Evolutionary conservation across 2,113 vertebrate genomes (phyloP).

Genomic region (Mustela nigripes): DNA sequence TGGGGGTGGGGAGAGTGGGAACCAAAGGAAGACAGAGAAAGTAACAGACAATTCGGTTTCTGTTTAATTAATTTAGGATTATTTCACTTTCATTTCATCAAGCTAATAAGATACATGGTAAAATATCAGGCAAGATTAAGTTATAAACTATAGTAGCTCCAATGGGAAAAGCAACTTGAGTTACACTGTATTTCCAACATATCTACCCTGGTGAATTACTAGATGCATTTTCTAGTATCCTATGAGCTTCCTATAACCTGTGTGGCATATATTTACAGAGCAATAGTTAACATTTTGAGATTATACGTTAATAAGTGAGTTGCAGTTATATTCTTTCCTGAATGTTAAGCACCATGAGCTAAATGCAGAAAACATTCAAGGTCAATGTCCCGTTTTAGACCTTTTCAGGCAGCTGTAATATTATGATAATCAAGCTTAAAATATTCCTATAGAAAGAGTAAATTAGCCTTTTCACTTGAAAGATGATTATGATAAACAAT

Average conservation of each 20-base stretch:
- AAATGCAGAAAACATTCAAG: slow-evolving; percentile 88
- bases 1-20: neutral
- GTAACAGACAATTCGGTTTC: slow-evolving; percentile 87
- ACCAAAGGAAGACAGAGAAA: slow-evolving; percentile 86
- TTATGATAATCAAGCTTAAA: slow-evolving; percentile 91
- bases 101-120: slow-evolving; percentile 89
- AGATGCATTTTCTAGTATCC: slow-evolving; percentile 78
- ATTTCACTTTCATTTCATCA: slow-evolving; percentile 91
- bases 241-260: slow-evolving; percentile 82
- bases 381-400: slow-evolving; percentile 90
- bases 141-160: slow-evolving; percentile 88
- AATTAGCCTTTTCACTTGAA: slow-evolving; percentile 90
- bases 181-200: slow-evolving; percentile 84
- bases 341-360: slow-evolving; percentile 88
- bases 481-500: slow-evolving; percentile 90
- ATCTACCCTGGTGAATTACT: slow-evolving; percentile 84
- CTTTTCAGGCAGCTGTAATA: slow-evolving; percentile 89
- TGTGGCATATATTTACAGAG: slow-evolving; percentile 85
- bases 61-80: slow-evolving; percentile 91
- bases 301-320: slow-evolving; percentile 88
- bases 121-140: slow-evolving; percentile 92
- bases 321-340: slow-evolving; percentile 88
- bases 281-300: slow-evolving; percentile 88
- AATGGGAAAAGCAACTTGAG: slow-evolving; percentile 87
- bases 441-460: slow-evolving; percentile 91